Conservation (phyloP, 2,888 invertebrate genomes). For the Microctonus brassicae region DNA sequence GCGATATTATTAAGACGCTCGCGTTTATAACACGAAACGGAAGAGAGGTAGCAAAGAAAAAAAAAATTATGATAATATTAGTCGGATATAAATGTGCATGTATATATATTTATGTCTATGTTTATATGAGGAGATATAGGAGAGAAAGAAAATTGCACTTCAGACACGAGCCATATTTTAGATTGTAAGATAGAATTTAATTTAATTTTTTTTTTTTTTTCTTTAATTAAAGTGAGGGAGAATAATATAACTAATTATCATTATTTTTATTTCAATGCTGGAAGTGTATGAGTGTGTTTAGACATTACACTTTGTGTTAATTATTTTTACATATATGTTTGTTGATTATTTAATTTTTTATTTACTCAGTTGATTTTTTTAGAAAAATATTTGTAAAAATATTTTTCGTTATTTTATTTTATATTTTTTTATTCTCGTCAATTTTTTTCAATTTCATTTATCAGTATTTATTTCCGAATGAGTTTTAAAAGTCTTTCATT, state of each 20-base stretch:
- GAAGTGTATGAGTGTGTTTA: too few species aligned
- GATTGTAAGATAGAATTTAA: conserved; percentile 15
- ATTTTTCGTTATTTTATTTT: not conserved
- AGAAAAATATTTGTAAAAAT: too few species aligned
- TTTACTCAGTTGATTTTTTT: not conserved
- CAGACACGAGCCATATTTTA: conserved; percentile 21
- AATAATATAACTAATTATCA: not conserved
- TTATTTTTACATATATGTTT: too few species aligned
- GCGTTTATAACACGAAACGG: conserved; percentile 39
- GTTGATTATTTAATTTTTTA: not conserved
- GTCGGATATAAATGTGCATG: not conserved
- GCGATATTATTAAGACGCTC: conserved; percentile 39
- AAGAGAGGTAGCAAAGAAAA: conserved; percentile 32
- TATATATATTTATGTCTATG: not conserved
- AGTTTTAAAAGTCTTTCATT: too few species aligned
- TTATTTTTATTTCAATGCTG: too few species aligned
- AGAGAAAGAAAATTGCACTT: conserved; percentile 32
- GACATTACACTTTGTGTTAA: too few species aligned
- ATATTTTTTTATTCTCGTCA: not conserved
- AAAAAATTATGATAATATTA: conserved; percentile 26
- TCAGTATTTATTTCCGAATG: not conserved
- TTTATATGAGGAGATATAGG: conserved; percentile 24
- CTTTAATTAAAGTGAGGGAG: not conserved
- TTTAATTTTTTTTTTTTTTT: conserved; percentile 24
- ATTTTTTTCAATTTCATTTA: not conserved